Base-by-base conservation (phyloP, 2,888 invertebrate species). In the Ectemnius cavifrons region DNA sequence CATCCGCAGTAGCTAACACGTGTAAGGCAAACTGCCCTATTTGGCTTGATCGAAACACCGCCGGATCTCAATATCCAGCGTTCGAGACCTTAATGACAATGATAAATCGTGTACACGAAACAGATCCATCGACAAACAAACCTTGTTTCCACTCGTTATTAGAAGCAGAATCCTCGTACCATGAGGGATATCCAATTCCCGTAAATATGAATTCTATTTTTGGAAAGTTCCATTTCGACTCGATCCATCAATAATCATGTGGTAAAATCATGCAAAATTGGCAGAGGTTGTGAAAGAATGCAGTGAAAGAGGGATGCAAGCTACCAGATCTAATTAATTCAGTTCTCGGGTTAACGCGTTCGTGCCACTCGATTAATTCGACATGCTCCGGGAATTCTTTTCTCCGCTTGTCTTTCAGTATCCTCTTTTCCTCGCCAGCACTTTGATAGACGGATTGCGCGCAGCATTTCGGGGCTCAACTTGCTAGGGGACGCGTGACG, bases 1-100 rank as follows among this genome's bases (percentile, higher is more conserved):
- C 27, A 27, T 13, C 66, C 68, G 67, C 64, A 60, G 58, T 64
- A 67, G 68, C 58, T 65, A 78, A 78, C 70, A 63, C 67, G 69
- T 56, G 63, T 59, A 49, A 67, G 67, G 58, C 52, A 64, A 73
- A 69, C 58, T 63, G 49, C 8, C 11, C 16, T 8, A 28, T 16
- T 37, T 18, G 4, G 2, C 0, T 5, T 20, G 56, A 63, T 67
- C 71, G 63, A 63, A 59, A 56, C 28, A 37, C n/a, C 11, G n/a
- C 14, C 23, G 64, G 58, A 70, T 73, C 52, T 52, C 60, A 45
- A 73, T 70, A 58, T 63, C 13, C n/a, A 27, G 6, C 14, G 4
- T 16, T n/a, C 63, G 67, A 74, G 69, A 70, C 67, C 45, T 45
- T 37, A 45, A 71, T 8, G 64, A 13, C 8, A 1, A 6, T 8